These are phyloP conservation scores for Caenorhabditis parvicauda DNA, from an alignment of 2,888 invertebrate genomes.

Conservation along the genomic window DNA sequence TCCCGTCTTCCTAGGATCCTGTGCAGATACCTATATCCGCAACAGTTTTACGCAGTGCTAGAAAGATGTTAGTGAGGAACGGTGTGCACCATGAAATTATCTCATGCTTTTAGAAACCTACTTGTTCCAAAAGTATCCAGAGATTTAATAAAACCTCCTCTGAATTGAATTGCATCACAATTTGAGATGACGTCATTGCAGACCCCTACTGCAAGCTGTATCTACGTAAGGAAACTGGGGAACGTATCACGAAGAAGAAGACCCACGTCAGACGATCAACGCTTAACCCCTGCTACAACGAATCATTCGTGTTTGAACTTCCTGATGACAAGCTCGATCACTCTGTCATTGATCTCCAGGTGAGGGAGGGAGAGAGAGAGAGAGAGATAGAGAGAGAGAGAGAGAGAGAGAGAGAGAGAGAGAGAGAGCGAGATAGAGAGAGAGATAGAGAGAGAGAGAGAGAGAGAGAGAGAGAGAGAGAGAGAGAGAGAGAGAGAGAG, in stretches of 20 bases:
- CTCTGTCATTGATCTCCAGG: constrained; percentile 46
- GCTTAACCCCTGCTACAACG: constrained; percentile 95
- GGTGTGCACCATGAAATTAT: too few relatives aligned
- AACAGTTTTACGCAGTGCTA: too few relatives aligned
- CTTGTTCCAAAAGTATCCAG: too few relatives aligned
- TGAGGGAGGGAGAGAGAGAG: constrained; percentile 6
- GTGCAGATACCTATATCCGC: too few relatives aligned
- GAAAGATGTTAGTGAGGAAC: too few relatives aligned
- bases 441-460: too few relatives aligned
- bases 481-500: not conserved
- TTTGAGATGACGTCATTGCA: constrained; percentile 41
- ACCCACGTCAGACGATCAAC: constrained; percentile 80
- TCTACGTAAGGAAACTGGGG: constrained; percentile 80
- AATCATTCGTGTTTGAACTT: constrained; percentile 95
- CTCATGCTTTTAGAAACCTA: too few relatives aligned
- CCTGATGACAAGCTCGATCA: constrained; percentile 67
- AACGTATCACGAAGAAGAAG: constrained; percentile 96
- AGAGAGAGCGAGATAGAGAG: too few relatives aligned
- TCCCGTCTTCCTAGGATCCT: too few relatives aligned
- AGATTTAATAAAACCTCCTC: not conserved
- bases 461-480: not conserved
- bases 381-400: too few relatives aligned
- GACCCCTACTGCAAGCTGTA: constrained; percentile 98
- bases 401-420: too few relatives aligned
- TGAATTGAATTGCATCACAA: not conserved